Evolutionary conservation across 2,113 vertebrate species (phyloP), one percentile per base, ranked within the genome.

Genomic region (Channa argus): DNA sequence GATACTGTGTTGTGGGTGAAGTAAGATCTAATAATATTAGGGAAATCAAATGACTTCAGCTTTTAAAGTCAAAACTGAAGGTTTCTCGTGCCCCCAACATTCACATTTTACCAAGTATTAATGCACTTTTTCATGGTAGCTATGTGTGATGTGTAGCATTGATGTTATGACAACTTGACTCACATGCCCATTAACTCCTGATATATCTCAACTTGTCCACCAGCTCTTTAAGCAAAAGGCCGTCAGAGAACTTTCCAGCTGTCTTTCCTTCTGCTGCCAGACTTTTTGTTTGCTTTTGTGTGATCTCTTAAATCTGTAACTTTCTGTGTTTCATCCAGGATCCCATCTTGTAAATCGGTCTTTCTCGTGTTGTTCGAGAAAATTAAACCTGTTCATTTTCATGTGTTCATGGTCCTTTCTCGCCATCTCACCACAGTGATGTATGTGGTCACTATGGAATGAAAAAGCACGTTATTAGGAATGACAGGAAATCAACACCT

Each of bases 111-210:
- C 4, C 33, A 54, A 5, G 15, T 37, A 43, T 66, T 50, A 8
- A n/a, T 41, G 37, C 44, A 12, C 43, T 24, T 24, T 24, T 24
- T 24, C 24, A 24, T 15, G 65, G 15, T 11, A 34, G 43, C 41
- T 61, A 56, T 15, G 33, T 34, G 41, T 78, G 36, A 41, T 47
- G 11, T 41, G 8, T 38, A 24, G 8, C 65, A 24, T 24, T 24
- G 24, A 24, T 12, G 36, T 46, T 13, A 62, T 63, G 52, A 51
- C 33, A 38, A 63, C 37, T 63, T 59, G 43, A 49, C 37, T 64
- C 54, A 54, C 56, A 37, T 77, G 47, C 41, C 41, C 41, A 65
- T 49, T 13, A 24, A 24, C 24, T 24, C 24, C 24, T 24, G 24
- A 24, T 24, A 24, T 24, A 24, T 24, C 24, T 24, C 24, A 24